Conservation (phyloP, 2,888 invertebrate species). For the Lottia scabra region DNA sequence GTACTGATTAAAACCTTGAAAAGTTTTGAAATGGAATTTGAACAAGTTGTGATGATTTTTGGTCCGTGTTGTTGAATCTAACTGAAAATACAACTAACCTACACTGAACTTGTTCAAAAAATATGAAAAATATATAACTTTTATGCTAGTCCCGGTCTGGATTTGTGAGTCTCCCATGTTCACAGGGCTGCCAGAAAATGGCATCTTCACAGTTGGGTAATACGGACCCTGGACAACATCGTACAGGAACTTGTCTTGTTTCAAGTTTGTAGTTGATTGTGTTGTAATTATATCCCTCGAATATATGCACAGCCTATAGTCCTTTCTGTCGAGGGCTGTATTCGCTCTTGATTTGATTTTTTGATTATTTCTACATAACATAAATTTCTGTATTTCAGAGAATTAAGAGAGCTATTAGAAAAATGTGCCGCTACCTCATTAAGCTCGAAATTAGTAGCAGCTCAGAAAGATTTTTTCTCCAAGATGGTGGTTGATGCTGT, state of each 20-base stretch:
- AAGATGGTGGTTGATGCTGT: slow-evolving; percentile 99
- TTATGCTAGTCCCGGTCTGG: slow-evolving; percentile 72
- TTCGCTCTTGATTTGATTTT: too few relatives aligned
- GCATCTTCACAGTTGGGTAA: too few relatives aligned
- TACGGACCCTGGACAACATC: too few relatives aligned
- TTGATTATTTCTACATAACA: background rate
- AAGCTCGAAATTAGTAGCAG: slow-evolving; percentile 96
- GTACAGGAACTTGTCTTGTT: too few relatives aligned
- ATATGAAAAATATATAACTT: slow-evolving; percentile 87
- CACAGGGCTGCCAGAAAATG: too few relatives aligned
- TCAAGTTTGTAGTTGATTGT: too few relatives aligned
- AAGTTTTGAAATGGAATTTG: background rate
- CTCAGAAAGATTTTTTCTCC: slow-evolving; percentile 95
- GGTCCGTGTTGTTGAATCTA: slow-evolving; percentile 1
- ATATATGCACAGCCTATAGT: too few relatives aligned
- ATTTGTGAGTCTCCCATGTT: slow-evolving; percentile 99
- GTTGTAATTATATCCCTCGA: too few relatives aligned
- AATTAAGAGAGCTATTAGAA: slow-evolving; percentile 70
- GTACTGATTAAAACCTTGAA: too few relatives aligned
- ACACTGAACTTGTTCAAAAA: background rate
- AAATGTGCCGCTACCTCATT: slow-evolving; percentile 96
- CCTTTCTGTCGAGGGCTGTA: too few relatives aligned
- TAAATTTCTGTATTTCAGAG: slow-evolving; percentile 45
- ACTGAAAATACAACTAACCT: slow-evolving; percentile 1
- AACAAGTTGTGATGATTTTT: background rate